Conservation (phyloP, 2,888 invertebrate genomes). For the Drepanosiphum platanoidis region DNA sequence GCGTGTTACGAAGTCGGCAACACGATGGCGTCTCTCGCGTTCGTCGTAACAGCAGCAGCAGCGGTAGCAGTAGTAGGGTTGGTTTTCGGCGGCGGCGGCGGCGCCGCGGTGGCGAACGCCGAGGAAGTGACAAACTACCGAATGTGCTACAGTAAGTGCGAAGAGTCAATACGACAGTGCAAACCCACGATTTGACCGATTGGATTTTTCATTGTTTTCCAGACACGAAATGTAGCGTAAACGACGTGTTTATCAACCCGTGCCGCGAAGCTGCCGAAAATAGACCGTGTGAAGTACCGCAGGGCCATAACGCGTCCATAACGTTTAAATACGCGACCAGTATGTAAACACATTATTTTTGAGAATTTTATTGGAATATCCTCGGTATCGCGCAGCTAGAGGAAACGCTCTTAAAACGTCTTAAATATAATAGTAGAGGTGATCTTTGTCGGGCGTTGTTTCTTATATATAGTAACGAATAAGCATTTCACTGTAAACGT, state of each 20-base stretch:
- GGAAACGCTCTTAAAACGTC: too few species aligned
- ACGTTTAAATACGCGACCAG: slow-evolving; percentile 14
- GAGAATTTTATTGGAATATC: too few species aligned
- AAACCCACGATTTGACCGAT: neutral
- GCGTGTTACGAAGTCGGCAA: neutral
- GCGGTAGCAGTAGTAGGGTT: too few species aligned
- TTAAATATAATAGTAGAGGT: too few species aligned
- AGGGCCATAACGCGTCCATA: slow-evolving; percentile 52
- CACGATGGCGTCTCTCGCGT: neutral
- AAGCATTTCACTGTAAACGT: too few species aligned
- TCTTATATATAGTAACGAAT: too few species aligned
- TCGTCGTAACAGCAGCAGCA: neutral
- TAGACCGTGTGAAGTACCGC: slow-evolving; percentile 21
- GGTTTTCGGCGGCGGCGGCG: neutral
- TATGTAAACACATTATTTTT: too few species aligned
- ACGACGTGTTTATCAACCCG: slow-evolving; percentile 8
- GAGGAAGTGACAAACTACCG: neutral
- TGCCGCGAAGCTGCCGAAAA: slow-evolving; percentile 35
- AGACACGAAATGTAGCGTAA: neutral
- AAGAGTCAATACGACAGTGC: too few species aligned
- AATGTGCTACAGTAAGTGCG: slow-evolving; percentile 38
- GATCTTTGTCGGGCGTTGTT: too few species aligned
- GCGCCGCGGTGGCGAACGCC: neutral
- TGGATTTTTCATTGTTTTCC: neutral
- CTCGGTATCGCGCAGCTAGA: neutral